phyloP scores from a whole-genome alignment of 1,140 invertebrate species.

The Tyrophagus putrescentiae region DNA sequence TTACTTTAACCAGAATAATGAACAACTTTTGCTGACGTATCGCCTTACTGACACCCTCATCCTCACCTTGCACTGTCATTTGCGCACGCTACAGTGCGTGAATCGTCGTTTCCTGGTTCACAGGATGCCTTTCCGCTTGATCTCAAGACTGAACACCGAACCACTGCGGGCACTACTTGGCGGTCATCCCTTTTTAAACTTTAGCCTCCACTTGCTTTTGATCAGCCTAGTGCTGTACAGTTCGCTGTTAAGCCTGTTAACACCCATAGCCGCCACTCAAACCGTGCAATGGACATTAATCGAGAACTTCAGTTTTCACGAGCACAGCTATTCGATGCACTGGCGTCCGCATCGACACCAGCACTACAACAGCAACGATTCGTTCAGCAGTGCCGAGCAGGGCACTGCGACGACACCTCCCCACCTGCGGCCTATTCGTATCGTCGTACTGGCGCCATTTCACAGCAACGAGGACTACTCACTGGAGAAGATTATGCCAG shows the following conservation, averaged over 20 bases:
- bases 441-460: slow-evolving; percentile 52
- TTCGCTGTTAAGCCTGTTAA: not conserved
- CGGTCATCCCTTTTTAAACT: too few species aligned
- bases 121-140: too few species aligned
- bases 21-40: too few species aligned
- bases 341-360: slow-evolving; percentile 8
- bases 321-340: not conserved
- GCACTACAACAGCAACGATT: not conserved
- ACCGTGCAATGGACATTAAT: slow-evolving; percentile 1
- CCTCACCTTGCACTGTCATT: too few species aligned
- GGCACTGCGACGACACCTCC: not conserved
- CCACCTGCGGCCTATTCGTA: not conserved
- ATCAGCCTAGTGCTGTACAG: not conserved
- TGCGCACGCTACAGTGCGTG: too few species aligned
- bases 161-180: too few species aligned
- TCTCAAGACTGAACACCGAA: too few species aligned
- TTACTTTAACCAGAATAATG: too few species aligned
- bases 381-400: not conserved
- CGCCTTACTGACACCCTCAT: too few species aligned
- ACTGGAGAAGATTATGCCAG: slow-evolving; percentile 51
- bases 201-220: too few species aligned
- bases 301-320: not conserved
- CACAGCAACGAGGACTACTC: slow-evolving; percentile 47
- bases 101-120: too few species aligned
- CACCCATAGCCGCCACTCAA: not conserved